Base-by-base conservation (phyloP, 92 coral and sea anemone species). In the Heliopora coerulea region DNA sequence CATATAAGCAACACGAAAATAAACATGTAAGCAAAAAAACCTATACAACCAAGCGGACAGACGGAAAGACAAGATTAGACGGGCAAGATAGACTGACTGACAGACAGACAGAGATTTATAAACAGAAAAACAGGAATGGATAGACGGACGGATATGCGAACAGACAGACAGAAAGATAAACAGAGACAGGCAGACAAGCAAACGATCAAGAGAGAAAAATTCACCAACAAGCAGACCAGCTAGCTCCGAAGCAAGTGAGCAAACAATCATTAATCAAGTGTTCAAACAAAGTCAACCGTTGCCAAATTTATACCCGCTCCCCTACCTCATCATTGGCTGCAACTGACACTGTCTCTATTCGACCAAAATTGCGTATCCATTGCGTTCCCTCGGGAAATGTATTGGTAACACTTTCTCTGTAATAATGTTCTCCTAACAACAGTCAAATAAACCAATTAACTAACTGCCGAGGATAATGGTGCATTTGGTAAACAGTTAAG, bases 341-440 rank as follows among this genome's bases (percentile, higher is more conserved):
- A 52, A 63, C 75, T 23, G 56, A 39, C 14, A 54, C 60, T 30
- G 62, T 33, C 11, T 77, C 52, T n/a, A 64, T 37, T 29, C 74
- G 49, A 29, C 62, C 81, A 65, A 39, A 63, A 40, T 24, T 19
- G 34, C 69, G 59, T 26, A 37, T 34, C 63, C 97, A 92, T 19
- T 76, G 60, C 18, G 93, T 90, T 58, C 97, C 97, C 58, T 92
- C 97, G 24, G 97, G 97, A 80, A 87, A 92, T 17, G 90, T 83
- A 50, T 65, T 62, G 10, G 93, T 87, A 56, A 92, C 86, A 44
- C 79, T 75, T 33, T 73, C 73, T 41, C 97, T 80, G 79, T 83
- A 92, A 14, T 52, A 70, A 26, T 70, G 77, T 21, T 70, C 77
- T 17, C 77, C 61, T 56, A 46, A n/a, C n/a, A 8, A 15, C 2